Percentiles rank a stretch among this genome's conserved stretches.
These are phyloP conservation scores for Harmothoe impar DNA, from an alignment of 2,888 invertebrate species.

Conservation along the genomic window DNA sequence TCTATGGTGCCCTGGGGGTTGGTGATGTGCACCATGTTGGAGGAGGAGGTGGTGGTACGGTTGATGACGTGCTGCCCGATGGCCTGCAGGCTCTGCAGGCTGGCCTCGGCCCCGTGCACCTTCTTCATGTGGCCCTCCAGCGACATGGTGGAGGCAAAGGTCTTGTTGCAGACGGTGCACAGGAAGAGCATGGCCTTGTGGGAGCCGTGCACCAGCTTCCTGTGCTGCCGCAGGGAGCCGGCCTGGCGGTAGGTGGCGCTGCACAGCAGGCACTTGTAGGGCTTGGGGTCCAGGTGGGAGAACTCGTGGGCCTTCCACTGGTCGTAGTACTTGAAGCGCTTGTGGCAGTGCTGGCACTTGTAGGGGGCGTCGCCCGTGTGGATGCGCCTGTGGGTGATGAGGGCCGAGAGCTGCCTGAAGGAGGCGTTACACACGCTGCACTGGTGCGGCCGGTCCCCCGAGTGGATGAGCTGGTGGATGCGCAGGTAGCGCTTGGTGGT, in stretches of 20 bases:
- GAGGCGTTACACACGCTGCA: conserved; percentile 7
- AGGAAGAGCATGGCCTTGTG: neutral
- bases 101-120: conserved; percentile 14
- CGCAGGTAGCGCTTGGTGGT: conserved; percentile 52
- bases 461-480: conserved; percentile 39
- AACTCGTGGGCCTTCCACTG: conserved; percentile 57
- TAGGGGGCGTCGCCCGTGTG: conserved; percentile 45
- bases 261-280: conserved; percentile 32
- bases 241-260: conserved; percentile 51
- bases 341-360: conserved; percentile 18
- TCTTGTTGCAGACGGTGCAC: conserved; percentile 52
- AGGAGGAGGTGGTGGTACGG: neutral
- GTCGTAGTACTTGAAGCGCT: conserved; percentile 52
- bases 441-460: conserved; percentile 45
- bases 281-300: conserved; percentile 31
- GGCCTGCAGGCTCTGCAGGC: neutral
- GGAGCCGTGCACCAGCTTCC: conserved; percentile 26
- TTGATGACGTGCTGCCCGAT: neutral
- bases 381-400: conserved; percentile 36
- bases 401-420: conserved; percentile 35
- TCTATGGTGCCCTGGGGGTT: conserved; percentile 44
- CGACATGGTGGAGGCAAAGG: conserved; percentile 41
- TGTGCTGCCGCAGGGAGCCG: conserved; percentile 30
- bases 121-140: conserved; percentile 43
- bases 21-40: conserved; percentile 50